phyloP scores from a whole-genome alignment of 1,140 invertebrate species.

The Papilio helenus region DNA sequence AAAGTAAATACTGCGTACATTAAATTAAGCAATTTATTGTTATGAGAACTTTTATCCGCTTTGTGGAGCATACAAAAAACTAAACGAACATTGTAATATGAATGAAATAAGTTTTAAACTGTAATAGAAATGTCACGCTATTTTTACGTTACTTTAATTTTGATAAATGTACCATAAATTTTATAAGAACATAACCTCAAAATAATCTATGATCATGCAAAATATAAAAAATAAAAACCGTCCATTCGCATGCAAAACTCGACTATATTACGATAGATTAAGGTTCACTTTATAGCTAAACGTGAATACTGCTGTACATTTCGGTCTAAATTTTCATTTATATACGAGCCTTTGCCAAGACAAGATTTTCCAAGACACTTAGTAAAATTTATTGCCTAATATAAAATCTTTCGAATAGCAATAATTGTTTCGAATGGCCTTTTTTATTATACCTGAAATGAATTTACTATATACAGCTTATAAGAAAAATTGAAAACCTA shows the following conservation, averaged over 20 bases:
- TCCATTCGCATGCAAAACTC: not conserved
- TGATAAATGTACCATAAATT: not conserved
- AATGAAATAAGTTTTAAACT: not conserved
- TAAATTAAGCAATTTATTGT: no score
- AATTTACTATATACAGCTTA: no score
- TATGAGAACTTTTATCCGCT: not conserved
- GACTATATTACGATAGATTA: not conserved
- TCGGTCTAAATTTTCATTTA: constrained; percentile 7
- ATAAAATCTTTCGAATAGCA: not conserved
- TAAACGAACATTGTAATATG: not conserved
- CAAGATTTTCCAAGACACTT: not conserved
- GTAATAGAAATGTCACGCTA: not conserved
- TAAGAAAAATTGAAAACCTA: no score
- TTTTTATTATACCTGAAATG: not conserved
- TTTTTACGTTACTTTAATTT: not conserved
- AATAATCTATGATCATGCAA: not conserved
- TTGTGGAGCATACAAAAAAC: not conserved
- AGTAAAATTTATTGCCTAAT: constrained; percentile 2
- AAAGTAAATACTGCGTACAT: no score
- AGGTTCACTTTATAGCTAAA: not conserved
- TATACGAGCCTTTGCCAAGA: not conserved
- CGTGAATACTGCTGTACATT: not conserved
- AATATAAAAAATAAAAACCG: not conserved
- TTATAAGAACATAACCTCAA: constrained; percentile 1
- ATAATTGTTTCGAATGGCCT: not conserved